A percentile compares a stretch with the other conserved stretches of the same genome.
These are phyloP conservation scores for Dasypus novemcinctus DNA, from an alignment of 2,113 vertebrate genomes.

Conservation along the genomic window DNA sequence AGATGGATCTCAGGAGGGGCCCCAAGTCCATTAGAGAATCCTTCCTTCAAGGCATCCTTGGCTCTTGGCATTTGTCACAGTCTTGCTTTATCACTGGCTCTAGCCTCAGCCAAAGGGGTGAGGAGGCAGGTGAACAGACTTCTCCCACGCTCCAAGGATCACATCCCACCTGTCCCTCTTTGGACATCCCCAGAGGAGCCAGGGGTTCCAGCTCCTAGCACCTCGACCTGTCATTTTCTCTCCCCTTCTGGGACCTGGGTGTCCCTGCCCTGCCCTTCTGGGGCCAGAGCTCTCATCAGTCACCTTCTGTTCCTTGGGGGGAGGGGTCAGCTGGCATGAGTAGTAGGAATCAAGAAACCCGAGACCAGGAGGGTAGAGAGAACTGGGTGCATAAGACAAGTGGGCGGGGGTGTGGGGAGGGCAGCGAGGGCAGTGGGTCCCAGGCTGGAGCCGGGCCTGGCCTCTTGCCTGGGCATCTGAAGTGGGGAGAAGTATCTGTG, in stretches of 20 bases:
- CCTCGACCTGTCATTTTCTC: neutral
- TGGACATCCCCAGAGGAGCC: neutral
- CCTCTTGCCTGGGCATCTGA: constrained; percentile 21
- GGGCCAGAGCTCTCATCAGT: neutral
- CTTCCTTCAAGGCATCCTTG: neutral
- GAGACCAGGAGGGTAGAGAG: neutral
- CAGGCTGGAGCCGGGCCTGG: neutral
- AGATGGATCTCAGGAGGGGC: neutral
- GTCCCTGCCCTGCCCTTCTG: neutral
- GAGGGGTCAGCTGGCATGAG: neutral
- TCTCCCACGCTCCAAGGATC: neutral
- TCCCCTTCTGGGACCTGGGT: neutral
- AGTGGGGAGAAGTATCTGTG: neutral
- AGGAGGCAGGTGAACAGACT: neutral
- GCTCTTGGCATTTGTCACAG: neutral
- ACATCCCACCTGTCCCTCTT: neutral
- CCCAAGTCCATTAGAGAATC: neutral
- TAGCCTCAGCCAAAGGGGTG: neutral
- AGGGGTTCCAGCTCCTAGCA: neutral
- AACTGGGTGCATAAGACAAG: neutral
- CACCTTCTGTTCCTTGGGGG: neutral
- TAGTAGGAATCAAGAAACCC: neutral
- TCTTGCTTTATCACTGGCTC: neutral
- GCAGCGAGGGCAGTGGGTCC: neutral
- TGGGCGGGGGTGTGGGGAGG: neutral